phyloP scores from a whole-genome alignment of 37 sponge, comb jelly and placozoan genomes.

The Diacarnus erythraeanus region DNA sequence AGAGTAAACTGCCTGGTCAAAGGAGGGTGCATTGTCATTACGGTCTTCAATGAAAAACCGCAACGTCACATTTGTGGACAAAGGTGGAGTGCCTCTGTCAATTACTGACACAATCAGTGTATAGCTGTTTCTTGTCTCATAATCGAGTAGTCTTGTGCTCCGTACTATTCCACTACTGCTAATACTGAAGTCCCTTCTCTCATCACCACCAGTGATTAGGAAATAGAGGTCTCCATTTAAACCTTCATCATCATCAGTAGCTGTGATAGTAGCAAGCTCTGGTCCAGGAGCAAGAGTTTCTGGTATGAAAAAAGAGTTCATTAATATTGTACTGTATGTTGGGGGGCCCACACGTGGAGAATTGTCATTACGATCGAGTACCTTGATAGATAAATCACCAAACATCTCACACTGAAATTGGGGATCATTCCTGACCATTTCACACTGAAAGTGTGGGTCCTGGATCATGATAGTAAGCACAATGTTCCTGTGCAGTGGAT shows the following conservation, averaged over 20 bases:
- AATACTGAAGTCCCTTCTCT: slow-evolving; percentile 28
- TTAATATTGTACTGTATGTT: neutral
- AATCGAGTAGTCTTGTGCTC: slow-evolving; percentile 22
- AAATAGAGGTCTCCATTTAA: slow-evolving; percentile 31
- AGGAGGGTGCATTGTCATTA: slow-evolving; percentile 57
- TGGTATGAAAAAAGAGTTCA: neutral
- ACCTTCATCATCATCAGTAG: slow-evolving; percentile 34
- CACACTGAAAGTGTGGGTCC: slow-evolving; percentile 18
- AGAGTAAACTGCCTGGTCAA: slow-evolving; percentile 13
- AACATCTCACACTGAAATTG: neutral
- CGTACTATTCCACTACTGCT: neutral
- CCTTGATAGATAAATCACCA: slow-evolving; percentile 30
- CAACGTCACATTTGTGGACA: slow-evolving; percentile 12
- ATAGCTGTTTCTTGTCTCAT: slow-evolving; percentile 23
- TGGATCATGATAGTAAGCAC: slow-evolving; percentile 25
- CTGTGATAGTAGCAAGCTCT: slow-evolving; percentile 18
- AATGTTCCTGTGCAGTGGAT: neutral
- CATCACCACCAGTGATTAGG: slow-evolving; percentile 33
- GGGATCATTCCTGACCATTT: slow-evolving; percentile 28
- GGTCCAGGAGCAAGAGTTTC: slow-evolving; percentile 32
- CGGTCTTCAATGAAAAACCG: slow-evolving; percentile 42
- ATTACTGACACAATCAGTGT: slow-evolving; percentile 23
- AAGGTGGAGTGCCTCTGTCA: slow-evolving; percentile 43
- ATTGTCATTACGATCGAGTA: slow-evolving; percentile 57
- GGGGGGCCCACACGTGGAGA: slow-evolving; percentile 6